These are phyloP conservation scores for Alaudala cheleensis DNA, from an alignment of 2,113 vertebrate genomes.

Conservation along the genomic window DNA sequence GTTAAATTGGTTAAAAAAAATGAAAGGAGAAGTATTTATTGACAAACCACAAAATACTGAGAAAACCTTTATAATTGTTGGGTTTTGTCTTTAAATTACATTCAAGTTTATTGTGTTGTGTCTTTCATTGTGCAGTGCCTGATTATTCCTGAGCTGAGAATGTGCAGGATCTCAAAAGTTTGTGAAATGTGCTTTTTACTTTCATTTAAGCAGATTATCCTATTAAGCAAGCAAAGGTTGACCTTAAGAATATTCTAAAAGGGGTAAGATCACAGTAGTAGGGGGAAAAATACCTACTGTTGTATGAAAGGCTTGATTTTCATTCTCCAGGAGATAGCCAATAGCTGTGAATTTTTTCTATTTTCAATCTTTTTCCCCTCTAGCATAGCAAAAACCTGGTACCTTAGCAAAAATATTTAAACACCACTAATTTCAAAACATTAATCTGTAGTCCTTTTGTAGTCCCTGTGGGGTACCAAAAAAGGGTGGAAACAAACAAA, in stretches of 20 bases:
- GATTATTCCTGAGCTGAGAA: background rate
- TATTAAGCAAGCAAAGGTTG: too few species aligned
- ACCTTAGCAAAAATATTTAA: background rate
- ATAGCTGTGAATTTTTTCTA: background rate
- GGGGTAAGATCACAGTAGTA: too few species aligned
- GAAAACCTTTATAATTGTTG: background rate
- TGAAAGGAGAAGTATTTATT: background rate
- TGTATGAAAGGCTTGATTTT: background rate
- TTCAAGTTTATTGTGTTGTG: background rate
- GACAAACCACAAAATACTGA: background rate
- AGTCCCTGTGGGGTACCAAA: background rate
- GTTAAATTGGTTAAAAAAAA: background rate
- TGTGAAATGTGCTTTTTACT: background rate
- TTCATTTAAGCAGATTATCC: background rate
- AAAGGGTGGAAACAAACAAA: background rate
- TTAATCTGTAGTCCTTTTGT: background rate
- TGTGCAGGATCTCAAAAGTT: background rate
- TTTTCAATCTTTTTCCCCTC: background rate
- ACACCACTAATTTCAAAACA: background rate
- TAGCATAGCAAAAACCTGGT: background rate
- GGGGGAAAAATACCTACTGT: background rate
- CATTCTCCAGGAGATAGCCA: background rate
- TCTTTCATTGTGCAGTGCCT: background rate
- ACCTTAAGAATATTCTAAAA: too few species aligned
- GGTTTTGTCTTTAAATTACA: background rate